phyloP scores from a whole-genome alignment of 2,888 invertebrate genomes.

The Cryptocheilus praepositus region DNA sequence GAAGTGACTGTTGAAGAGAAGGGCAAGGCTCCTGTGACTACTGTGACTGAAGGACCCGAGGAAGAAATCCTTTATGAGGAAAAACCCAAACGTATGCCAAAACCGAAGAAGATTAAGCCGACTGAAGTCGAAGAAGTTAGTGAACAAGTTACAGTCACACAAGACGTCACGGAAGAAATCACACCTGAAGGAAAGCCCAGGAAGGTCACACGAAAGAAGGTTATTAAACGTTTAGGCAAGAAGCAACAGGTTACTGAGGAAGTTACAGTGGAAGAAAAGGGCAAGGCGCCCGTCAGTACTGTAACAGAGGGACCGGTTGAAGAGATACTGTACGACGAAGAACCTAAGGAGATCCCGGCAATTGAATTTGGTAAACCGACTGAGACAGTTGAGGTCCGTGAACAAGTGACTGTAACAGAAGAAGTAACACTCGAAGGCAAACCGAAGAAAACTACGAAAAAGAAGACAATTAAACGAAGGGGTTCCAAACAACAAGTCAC shows the following conservation, averaged over 20 bases:
- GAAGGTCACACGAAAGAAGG: constrained; percentile 72
- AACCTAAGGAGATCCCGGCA: constrained; percentile 45
- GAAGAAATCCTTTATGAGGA: constrained; percentile 63
- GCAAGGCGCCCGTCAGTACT: constrained; percentile 47
- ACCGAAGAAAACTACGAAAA: constrained; percentile 68
- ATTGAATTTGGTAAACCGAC: constrained; percentile 57
- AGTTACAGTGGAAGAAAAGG: constrained; percentile 60
- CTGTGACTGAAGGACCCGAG: constrained; percentile 69
- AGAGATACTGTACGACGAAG: constrained; percentile 46
- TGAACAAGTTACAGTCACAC: constrained; percentile 65
- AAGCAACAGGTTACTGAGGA: constrained; percentile 59
- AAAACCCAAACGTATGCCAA: constrained; percentile 70
- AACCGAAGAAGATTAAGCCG: constrained; percentile 67
- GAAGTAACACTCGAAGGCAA: constrained; percentile 64
- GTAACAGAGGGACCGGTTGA: constrained; percentile 50
- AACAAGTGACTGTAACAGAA: constrained; percentile 64
- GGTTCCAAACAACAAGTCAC: constrained; percentile 61
- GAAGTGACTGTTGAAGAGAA: constrained; percentile 56
- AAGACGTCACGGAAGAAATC: constrained; percentile 61
- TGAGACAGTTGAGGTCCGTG: constrained; percentile 50
- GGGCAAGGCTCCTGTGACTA: constrained; percentile 62
- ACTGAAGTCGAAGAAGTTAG: constrained; percentile 34
- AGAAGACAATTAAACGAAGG: constrained; percentile 75
- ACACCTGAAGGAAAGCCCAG: constrained; percentile 66
- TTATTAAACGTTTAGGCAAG: constrained; percentile 74